Conservation (phyloP, 2,113 vertebrate species). For the Hystrix brachyura region DNA sequence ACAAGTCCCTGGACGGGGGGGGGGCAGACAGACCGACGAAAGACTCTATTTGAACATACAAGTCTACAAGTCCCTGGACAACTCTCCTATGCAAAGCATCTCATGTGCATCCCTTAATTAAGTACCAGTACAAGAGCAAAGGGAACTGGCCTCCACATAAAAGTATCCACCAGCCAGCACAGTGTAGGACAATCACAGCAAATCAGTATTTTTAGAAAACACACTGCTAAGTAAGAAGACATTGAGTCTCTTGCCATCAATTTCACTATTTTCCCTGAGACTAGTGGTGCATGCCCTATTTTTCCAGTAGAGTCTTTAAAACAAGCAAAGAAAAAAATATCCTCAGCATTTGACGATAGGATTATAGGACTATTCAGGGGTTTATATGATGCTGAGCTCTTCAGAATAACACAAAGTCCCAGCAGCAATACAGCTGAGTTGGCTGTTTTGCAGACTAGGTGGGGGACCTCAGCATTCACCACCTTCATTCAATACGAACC, state of each 20-base stretch:
- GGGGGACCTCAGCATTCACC: neutral
- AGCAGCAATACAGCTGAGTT: accelerated
- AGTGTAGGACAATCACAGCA: neutral
- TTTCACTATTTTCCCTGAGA: neutral
- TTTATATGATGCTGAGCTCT: neutral
- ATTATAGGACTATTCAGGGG: neutral
- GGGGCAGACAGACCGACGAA: neutral
- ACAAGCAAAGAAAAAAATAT: neutral
- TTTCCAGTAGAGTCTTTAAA: neutral
- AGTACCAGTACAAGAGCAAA: neutral
- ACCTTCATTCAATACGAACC: neutral
- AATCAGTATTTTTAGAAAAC: neutral
- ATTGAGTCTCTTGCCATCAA: neutral
- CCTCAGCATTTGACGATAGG: neutral
- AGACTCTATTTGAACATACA: neutral
- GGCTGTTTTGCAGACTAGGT: neutral
- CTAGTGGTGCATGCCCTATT: neutral
- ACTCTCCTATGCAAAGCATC: too few species aligned
- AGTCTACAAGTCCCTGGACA: neutral
- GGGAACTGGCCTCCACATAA: neutral
- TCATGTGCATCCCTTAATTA: neutral
- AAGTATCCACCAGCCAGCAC: neutral
- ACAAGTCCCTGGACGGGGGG: neutral
- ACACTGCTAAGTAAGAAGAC: neutral
- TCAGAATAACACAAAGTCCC: neutral